Conservation (phyloP, 2,888 invertebrate genomes). For the Chrysolina oricalcia region DNA sequence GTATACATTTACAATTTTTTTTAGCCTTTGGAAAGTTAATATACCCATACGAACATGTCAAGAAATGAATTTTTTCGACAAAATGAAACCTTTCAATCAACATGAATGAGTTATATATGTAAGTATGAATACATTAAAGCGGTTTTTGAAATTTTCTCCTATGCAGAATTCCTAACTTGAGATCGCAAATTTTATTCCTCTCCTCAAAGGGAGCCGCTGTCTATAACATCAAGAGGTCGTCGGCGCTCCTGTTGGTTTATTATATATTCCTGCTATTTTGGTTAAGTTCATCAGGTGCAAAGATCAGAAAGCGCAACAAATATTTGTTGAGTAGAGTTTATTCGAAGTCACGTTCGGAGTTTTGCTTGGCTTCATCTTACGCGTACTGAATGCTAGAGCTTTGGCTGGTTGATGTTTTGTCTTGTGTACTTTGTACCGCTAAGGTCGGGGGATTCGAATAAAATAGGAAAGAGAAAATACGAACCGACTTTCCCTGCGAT, state of each 20-base stretch:
- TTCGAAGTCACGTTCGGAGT: slow-evolving; percentile 71
- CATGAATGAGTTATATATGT: no score
- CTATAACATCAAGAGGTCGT: slow-evolving; percentile 7
- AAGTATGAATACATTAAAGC: no score
- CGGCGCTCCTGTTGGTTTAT: slow-evolving; percentile 21
- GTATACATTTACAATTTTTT: no score
- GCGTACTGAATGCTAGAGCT: slow-evolving; percentile 66
- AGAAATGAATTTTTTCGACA: no score
- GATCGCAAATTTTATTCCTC: neutral
- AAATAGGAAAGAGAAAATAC: slow-evolving; percentile 56
- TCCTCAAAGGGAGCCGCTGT: neutral
- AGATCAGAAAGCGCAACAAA: slow-evolving; percentile 70
- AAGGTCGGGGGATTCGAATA: slow-evolving; percentile 60
- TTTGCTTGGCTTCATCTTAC: slow-evolving; percentile 71
- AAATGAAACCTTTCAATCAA: no score
- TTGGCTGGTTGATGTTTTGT: slow-evolving; percentile 46
- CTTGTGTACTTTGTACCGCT: slow-evolving; percentile 57
- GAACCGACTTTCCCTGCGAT: slow-evolving; percentile 33
- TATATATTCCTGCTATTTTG: slow-evolving; percentile 41
- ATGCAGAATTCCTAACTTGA: neutral
- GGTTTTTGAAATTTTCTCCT: no score
- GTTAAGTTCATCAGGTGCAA: slow-evolving; percentile 68
- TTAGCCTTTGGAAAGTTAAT: no score
- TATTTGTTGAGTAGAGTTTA: slow-evolving; percentile 70
- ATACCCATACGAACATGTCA: no score